phyloP scores from a whole-genome alignment of 2,797 vertebrate species.

The Falco peregrinus region DNA sequence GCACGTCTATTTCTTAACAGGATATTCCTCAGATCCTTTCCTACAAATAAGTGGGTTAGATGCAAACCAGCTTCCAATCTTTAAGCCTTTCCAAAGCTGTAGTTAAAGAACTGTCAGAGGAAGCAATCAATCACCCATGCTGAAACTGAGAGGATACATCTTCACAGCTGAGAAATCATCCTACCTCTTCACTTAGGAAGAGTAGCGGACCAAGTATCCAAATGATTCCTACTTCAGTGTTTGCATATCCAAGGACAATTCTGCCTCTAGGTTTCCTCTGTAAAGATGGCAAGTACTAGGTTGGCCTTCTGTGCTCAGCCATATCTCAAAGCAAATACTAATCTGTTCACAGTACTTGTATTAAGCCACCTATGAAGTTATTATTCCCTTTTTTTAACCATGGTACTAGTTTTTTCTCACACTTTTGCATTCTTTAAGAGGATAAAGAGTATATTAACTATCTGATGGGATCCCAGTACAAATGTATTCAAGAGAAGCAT shows the following conservation, averaged over 20 bases:
- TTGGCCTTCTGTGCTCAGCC: neutral
- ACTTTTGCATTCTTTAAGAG: neutral
- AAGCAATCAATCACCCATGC: neutral
- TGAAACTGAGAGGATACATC: neutral
- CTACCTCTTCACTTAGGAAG: neutral
- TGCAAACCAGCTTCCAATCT: neutral
- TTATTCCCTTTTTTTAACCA: neutral
- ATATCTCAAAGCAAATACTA: neutral
- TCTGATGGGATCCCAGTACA: neutral
- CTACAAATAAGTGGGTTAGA: neutral
- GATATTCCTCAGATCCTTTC: neutral
- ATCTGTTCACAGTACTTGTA: neutral
- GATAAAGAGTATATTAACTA: neutral
- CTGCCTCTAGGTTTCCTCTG: neutral
- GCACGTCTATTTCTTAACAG: neutral
- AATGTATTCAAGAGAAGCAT: neutral
- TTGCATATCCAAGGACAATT: neutral
- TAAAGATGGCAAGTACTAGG: neutral
- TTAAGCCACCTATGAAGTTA: neutral
- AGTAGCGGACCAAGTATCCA: neutral
- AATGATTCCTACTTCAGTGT: neutral
- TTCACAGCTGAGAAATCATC: neutral
- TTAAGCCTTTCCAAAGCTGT: neutral
- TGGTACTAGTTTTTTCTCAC: neutral
- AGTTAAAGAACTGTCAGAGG: conserved; percentile 9